These are phyloP conservation scores for Pygoscelis adeliae DNA, from an alignment of 2,113 vertebrate species.

Conservation along the genomic window DNA sequence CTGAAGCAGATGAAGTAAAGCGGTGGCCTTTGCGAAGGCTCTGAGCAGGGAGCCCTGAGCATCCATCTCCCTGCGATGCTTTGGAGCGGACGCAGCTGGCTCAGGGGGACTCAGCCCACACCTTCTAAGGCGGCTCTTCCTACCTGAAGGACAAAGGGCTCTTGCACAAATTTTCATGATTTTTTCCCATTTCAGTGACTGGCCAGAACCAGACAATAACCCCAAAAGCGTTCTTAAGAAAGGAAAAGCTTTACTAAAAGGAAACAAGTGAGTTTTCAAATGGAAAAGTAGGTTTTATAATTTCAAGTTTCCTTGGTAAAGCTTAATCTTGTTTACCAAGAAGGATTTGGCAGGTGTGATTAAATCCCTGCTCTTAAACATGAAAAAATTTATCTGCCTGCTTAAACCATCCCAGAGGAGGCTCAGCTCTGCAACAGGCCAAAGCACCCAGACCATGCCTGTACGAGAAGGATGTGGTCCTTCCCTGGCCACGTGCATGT, in stretches of 20 bases:
- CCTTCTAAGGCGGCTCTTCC: not conserved
- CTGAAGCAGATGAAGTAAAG: not conserved
- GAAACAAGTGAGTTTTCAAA: not conserved
- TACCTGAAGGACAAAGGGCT: not conserved
- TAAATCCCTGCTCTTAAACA: not conserved
- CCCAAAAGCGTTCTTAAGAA: fast-evolving
- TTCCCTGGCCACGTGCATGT: fast-evolving
- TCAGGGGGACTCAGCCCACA: not conserved
- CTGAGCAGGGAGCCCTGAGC: not conserved
- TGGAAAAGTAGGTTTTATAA: not conserved
- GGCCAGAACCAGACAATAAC: not conserved
- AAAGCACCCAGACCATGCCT: not conserved
- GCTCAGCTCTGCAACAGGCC: not conserved
- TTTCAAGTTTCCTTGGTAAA: not conserved
- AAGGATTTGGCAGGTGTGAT: not conserved
- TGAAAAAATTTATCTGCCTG: not conserved
- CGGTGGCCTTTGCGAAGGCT: not conserved
- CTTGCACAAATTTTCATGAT: not conserved
- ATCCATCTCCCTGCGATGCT: not conserved
- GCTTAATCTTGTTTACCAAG: conserved; percentile 1
- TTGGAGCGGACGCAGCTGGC: fast-evolving
- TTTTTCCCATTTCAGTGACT: not conserved
- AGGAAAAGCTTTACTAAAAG: not conserved
- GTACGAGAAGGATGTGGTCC: not conserved
- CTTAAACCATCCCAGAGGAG: not conserved